These are phyloP conservation scores for Euproctis similis DNA, from an alignment of 2,888 invertebrate genomes.

Conservation along the genomic window DNA sequence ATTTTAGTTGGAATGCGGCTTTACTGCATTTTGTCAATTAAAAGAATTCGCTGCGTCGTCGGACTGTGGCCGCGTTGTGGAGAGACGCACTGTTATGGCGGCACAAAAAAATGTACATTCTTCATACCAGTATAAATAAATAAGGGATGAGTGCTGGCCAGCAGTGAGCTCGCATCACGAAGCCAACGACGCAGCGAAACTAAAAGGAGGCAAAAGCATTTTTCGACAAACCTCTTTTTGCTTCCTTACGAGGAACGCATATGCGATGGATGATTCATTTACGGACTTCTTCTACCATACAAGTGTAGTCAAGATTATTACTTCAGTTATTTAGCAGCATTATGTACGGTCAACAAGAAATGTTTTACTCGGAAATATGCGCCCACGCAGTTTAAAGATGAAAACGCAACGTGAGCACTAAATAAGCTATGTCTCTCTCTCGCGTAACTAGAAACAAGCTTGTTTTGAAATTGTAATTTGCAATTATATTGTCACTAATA, in stretches of 20 bases:
- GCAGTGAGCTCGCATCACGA: conserved; percentile 35
- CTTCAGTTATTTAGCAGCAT: conserved; percentile 70
- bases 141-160: conserved; percentile 68
- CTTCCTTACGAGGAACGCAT: conserved; percentile 65
- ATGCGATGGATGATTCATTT: conserved; percentile 74
- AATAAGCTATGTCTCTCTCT: conserved; percentile 67
- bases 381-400: conserved; percentile 72
- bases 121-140: conserved; percentile 73
- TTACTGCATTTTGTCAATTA: conserved; percentile 66
- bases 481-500: conserved; percentile 31
- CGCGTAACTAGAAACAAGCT: conserved; percentile 51
- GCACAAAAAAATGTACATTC: conserved; percentile 62
- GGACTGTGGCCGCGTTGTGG: conserved; percentile 46
- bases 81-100: conserved; percentile 57
- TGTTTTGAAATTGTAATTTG: conserved; percentile 43
- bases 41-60: conserved; percentile 59
- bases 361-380: conserved; percentile 72
- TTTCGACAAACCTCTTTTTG: conserved; percentile 75
- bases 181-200: conserved; percentile 39
- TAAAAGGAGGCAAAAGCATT: conserved; percentile 65
- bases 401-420: conserved; percentile 69
- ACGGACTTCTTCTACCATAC: conserved; percentile 66
- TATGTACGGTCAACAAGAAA: conserved; percentile 68
- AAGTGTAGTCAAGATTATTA: conserved; percentile 70
- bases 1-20: conserved; percentile 51